A percentile compares a stretch with the other conserved stretches of the same genome.
These are phyloP conservation scores for Pachyseris speciosa DNA, from an alignment of 64 coral and sea anemone genomes.

Conservation along the genomic window DNA sequence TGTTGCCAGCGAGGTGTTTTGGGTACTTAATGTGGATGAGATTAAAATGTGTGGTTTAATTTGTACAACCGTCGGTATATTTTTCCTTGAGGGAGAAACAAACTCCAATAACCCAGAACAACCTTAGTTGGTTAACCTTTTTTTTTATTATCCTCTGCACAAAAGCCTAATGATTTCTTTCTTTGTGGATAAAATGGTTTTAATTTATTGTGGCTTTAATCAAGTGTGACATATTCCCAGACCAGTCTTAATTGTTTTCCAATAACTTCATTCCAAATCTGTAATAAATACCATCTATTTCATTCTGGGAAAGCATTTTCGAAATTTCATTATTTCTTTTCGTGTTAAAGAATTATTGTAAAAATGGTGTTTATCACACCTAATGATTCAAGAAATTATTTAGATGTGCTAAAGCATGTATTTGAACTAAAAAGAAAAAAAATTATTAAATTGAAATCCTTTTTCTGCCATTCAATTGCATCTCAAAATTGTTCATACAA, in stretches of 20 bases:
- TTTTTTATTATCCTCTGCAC: neutral
- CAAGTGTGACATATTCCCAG: neutral
- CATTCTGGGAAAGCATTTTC: slow-evolving; percentile 5
- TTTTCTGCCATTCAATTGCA: neutral
- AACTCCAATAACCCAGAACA: neutral
- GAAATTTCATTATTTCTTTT: slow-evolving; percentile 2
- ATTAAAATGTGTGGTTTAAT: neutral
- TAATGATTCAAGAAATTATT: too few species aligned
- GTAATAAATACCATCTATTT: neutral
- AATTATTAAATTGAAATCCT: too few species aligned
- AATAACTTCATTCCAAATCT: neutral
- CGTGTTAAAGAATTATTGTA: neutral
- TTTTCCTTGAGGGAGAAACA: neutral
- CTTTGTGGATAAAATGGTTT: slow-evolving; percentile 7
- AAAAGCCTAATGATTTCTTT: neutral
- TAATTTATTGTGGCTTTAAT: slow-evolving; percentile 15
- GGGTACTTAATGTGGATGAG: neutral
- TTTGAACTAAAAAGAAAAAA: neutral
- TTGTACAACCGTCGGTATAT: too few species aligned
- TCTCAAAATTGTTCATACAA: neutral
- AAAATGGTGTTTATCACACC: slow-evolving; percentile 8
- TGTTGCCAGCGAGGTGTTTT: neutral
- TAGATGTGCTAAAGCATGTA: too few species aligned
- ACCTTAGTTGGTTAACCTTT: neutral
- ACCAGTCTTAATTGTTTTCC: neutral